phyloP scores from a whole-genome alignment of 2,888 invertebrate genomes.

The Xestia c-nigrum region DNA sequence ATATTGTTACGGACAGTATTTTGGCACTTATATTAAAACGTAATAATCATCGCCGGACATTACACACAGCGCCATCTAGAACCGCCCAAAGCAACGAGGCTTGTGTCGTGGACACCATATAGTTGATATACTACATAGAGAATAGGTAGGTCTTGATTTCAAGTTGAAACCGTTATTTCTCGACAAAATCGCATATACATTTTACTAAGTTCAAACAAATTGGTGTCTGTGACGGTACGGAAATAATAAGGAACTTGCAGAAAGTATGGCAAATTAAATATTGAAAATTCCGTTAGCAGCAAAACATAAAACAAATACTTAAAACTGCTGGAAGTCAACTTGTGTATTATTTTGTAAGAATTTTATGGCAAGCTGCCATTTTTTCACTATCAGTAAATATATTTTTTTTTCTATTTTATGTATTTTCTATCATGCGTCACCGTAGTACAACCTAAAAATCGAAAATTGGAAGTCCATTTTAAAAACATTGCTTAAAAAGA shows the following conservation, averaged over 20 bases:
- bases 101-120: too few species aligned
- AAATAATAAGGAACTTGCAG: background rate
- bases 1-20: background rate
- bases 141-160: background rate
- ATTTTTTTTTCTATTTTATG: background rate
- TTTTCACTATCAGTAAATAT: too few species aligned
- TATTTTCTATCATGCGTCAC: background rate
- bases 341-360: background rate
- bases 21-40: background rate
- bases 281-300: background rate
- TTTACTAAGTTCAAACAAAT: background rate
- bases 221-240: background rate
- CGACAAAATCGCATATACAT: background rate
- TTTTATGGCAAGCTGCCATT: background rate
- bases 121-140: too few species aligned
- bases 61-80: too few species aligned
- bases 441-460: conserved; percentile 29
- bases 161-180: background rate
- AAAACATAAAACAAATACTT: background rate
- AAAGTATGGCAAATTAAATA: background rate
- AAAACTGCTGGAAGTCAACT: background rate
- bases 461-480: conserved; percentile 57
- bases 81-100: too few species aligned
- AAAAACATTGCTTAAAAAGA: conserved; percentile 48
- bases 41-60: too few species aligned